phyloP scores from a whole-genome alignment of 2,113 vertebrate species.

The Odocoileus virginianus region DNA sequence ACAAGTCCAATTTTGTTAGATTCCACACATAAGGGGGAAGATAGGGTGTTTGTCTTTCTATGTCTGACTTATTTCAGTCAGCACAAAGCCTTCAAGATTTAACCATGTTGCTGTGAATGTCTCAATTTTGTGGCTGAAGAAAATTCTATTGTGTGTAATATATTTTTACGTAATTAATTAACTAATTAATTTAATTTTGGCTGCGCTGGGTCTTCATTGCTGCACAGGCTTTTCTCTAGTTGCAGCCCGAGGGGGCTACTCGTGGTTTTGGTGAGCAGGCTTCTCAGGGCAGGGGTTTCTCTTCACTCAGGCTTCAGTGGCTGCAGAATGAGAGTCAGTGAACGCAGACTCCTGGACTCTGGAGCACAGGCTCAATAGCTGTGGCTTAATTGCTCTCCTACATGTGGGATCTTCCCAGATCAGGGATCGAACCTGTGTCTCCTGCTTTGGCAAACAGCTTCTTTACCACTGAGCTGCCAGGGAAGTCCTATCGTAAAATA shows the following conservation, averaged over 20 bases:
- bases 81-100: background rate
- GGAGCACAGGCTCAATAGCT: background rate
- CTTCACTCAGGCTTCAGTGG: background rate
- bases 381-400: background rate
- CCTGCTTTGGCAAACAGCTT: background rate
- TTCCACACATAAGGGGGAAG: background rate
- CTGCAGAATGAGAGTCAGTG: background rate
- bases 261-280: background rate
- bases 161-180: background rate
- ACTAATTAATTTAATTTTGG: background rate
- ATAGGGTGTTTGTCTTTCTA: background rate
- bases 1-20: background rate
- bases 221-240: background rate
- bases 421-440: background rate
- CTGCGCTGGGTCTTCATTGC: background rate
- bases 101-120: background rate
- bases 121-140: background rate
- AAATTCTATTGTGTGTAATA: background rate
- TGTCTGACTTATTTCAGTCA: background rate
- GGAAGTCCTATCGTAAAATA: background rate
- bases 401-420: background rate
- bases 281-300: background rate
- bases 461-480: background rate
- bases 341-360: background rate
- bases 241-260: background rate